Base-by-base conservation (phyloP, 2,888 invertebrate genomes). In the Dioctria rufipes region DNA sequence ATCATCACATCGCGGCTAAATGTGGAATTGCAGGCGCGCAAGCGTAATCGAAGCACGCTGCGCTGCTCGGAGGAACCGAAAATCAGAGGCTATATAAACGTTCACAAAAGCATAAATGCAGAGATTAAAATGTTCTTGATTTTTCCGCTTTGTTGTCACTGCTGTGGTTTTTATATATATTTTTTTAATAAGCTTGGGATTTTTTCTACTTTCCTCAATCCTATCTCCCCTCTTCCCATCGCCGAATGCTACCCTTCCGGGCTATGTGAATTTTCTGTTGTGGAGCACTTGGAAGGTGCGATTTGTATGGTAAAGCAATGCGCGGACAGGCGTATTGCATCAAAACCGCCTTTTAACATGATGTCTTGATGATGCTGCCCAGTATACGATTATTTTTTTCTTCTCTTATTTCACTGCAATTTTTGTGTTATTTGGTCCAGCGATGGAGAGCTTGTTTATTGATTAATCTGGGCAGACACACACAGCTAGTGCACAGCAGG, bases 291-390 rank as follows among this genome's bases (percentile, higher is more conserved):
- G 11, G 51, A 51, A 51, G 51, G 51, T 51, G 51, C 51, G 51
- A 51, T 51, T 51, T 6, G 11, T 51, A 51, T 51, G 51, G 51
- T 11, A 11, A 51, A 51, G 51, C 11, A 51, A 51, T 51, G 51
- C 51, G 51, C 51, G 51, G 11, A 51, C 51, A 51, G 51, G 51
- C 51, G 51, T 51, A 51, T 51, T 51, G 51, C 51, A 51, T 51
- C 51, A 51, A 51, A 51, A 9, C 51, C 8, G 8, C 51, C 8
- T 11, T 51, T 51, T 51, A 51, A 51, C 11, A 51, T 51, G 51
- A 51, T 51, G 51, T 51, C 51, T 51, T 51, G 51, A 51, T 11
- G 51, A 6, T 51, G 25, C 25, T 25, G 25, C 25, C 25, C 8
- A 51, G 11, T 11, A 51, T 51, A 9, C 51, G 51, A 51, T 51